These are phyloP conservation scores for Acanthosepion lycidas DNA, from an alignment of 2,888 invertebrate species.

Conservation along the genomic window DNA sequence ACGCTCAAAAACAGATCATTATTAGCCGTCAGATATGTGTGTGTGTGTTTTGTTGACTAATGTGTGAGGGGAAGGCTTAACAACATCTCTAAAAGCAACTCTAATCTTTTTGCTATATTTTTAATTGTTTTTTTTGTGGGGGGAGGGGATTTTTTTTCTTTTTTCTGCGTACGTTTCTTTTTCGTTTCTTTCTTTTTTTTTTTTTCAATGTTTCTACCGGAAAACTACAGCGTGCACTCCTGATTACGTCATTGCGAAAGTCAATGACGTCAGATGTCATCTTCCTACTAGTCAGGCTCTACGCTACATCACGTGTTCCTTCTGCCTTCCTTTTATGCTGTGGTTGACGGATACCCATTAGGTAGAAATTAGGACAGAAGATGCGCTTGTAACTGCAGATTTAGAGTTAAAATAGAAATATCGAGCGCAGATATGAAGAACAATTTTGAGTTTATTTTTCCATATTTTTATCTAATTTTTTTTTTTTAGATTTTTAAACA, in stretches of 20 bases:
- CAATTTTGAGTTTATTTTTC: background rate
- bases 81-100: background rate
- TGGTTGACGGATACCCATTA: background rate
- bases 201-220: background rate
- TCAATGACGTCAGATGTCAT: background rate
- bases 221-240: background rate
- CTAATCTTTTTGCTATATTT: background rate
- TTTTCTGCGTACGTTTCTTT: background rate
- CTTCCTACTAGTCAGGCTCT: background rate
- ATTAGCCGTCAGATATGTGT: background rate
- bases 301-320: background rate
- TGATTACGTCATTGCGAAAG: background rate
- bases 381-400: background rate
- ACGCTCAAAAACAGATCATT: too few species aligned
- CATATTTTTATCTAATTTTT: background rate
- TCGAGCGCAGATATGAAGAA: background rate
- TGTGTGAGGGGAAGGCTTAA: background rate
- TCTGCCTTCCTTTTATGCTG: background rate
- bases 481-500: background rate
- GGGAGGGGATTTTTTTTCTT: too few species aligned
- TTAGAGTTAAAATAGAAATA: background rate
- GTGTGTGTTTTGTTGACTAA: background rate
- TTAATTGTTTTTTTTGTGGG: background rate
- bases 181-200: background rate
- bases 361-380: conserved; percentile 14